Percentiles rank a stretch among this genome's conserved stretches.
Conservation (phyloP, 2,888 invertebrate species). For the Malthinus flaveolus region DNA sequence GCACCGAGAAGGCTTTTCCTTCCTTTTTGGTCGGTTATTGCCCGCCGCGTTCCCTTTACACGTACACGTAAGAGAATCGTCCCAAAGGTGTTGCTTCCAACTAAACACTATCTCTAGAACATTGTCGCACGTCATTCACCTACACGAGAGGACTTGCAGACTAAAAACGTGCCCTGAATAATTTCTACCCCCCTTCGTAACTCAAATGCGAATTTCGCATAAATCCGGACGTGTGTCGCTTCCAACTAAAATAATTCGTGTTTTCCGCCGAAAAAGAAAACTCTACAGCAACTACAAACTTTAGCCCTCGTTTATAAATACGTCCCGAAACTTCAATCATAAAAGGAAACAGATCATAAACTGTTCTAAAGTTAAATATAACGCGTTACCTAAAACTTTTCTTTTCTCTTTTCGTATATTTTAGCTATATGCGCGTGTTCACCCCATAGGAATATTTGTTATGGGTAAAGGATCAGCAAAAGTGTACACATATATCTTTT, state of each 20-base stretch:
- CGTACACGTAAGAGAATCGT: constrained; percentile 18
- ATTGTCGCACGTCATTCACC: constrained; percentile 27
- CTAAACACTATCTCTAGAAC: constrained; percentile 19
- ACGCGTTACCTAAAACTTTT: constrained; percentile 10
- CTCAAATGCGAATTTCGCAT: constrained; percentile 12
- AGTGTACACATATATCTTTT: constrained; percentile 36
- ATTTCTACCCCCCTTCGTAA: constrained; percentile 15
- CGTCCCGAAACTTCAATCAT: constrained; percentile 14
- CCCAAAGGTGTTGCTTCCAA: constrained; percentile 26
- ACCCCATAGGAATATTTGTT: constrained; percentile 16
- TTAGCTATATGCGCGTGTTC: constrained; percentile 8
- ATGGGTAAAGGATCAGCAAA: constrained; percentile 20
- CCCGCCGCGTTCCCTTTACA: neutral
- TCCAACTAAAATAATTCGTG: constrained; percentile 7
- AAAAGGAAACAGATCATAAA: constrained; percentile 26
- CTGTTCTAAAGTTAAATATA: constrained; percentile 17
- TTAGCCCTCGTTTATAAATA: neutral
- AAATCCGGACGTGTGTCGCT: constrained; percentile 15
- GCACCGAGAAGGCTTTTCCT: neutral
- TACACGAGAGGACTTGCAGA: constrained; percentile 27
- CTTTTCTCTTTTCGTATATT: constrained; percentile 7
- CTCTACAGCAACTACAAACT: neutral
- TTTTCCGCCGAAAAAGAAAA: constrained; percentile 16
- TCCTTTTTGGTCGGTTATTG: neutral
- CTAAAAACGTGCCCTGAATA: constrained; percentile 29